Percentiles rank a stretch among this genome's conserved stretches.
Conservation (phyloP, 2,113 vertebrate species). For the Setophaga coronata region DNA sequence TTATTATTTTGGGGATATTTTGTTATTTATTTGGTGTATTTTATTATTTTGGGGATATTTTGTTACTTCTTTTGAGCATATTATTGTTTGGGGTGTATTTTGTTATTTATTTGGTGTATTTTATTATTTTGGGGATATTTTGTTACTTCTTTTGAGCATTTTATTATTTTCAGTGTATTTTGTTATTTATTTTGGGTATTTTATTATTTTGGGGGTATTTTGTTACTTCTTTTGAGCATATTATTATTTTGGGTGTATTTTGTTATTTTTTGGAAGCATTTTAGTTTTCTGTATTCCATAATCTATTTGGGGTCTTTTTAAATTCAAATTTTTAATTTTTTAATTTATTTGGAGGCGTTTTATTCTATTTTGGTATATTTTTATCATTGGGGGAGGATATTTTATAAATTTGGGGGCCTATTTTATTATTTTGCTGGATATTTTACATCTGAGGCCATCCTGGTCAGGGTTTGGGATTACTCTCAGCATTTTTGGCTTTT, state of each 20-base stretch:
- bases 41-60: too few relatives aligned
- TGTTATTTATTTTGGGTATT: too few relatives aligned
- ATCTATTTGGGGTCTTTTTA: not conserved
- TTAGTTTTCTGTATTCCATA: not conserved
- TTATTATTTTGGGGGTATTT: not conserved
- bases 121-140: not conserved
- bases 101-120: not conserved
- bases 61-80: too few relatives aligned
- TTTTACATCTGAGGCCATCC: not conserved
- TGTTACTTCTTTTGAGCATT: not conserved
- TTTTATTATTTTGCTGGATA: not conserved
- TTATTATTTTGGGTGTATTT: not conserved
- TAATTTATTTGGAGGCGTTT: not conserved
- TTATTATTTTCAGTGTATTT: too few relatives aligned
- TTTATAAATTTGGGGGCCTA: not conserved
- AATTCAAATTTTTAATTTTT: too few relatives aligned
- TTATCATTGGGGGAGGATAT: not conserved
- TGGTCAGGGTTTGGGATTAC: not conserved
- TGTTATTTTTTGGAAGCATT: not conserved
- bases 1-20: not conserved
- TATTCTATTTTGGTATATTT: rapidly evolving
- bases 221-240: not conserved
- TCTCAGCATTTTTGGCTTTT: not conserved
- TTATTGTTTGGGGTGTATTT: too few relatives aligned
- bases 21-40: not conserved